phyloP scores from a whole-genome alignment of 2,888 invertebrate species.

The Agrochola lychnidis region DNA sequence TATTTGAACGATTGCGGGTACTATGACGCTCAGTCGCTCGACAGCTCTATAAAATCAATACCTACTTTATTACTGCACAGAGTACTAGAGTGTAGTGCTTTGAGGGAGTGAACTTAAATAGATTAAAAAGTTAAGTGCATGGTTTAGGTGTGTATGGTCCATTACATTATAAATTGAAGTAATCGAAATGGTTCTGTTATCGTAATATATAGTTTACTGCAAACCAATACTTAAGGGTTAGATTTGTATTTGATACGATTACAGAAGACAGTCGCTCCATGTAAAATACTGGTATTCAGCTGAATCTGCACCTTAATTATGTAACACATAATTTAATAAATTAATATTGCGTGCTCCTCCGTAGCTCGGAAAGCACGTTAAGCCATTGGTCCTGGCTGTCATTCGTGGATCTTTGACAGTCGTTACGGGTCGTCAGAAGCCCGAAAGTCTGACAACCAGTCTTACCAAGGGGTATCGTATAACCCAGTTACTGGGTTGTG shows the following conservation, averaged over 20 bases:
- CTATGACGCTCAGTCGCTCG: constrained; percentile 11
- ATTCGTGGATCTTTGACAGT: no score
- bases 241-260: not conserved
- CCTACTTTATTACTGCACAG: constrained; percentile 42
- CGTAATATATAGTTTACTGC: not conserved
- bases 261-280: no score
- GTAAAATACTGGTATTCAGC: no score
- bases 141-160: not conserved
- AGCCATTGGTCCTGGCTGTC: no score
- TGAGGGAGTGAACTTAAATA: not conserved
- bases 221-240: not conserved
- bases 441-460: no score
- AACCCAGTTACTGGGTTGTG: no score
- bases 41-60: constrained; percentile 48
- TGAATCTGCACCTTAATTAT: no score
- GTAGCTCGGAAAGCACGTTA: no score
- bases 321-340: no score
- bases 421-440: no score
- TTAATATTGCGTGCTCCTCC: no score
- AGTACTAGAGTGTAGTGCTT: not conserved
- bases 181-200: constrained; percentile 8
- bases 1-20: constrained; percentile 17
- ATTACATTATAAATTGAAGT: constrained; percentile 4
- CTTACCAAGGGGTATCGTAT: no score
- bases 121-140: constrained; percentile 28